Evolutionary conservation across 2,113 vertebrate genomes (phyloP).

Genomic region (Nannospalax galili): DNA sequence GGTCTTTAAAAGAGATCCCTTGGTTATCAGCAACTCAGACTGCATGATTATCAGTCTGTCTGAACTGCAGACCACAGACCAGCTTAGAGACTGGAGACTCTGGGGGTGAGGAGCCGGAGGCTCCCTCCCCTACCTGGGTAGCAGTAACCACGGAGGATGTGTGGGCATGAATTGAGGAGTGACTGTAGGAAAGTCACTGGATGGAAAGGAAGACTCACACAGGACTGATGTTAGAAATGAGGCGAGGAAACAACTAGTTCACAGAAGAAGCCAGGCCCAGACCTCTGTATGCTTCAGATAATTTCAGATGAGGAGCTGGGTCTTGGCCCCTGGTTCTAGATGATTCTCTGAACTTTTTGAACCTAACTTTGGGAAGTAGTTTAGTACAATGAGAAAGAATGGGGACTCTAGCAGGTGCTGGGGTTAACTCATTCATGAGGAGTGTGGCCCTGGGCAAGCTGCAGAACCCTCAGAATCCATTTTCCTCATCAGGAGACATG

Average conservation of each 20-base stretch:
- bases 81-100: not conserved
- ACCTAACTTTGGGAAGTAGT: not conserved
- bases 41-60: slow-evolving; percentile 10
- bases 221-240: not conserved
- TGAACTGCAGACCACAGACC: slow-evolving; percentile 15
- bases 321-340: not conserved
- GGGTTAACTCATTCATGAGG: not conserved
- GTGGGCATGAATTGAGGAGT: not conserved
- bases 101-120: not conserved
- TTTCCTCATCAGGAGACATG: not conserved
- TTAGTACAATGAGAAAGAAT: not conserved
- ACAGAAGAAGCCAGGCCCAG: not conserved
- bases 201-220: not conserved
- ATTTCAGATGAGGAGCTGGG: not conserved
- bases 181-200: not conserved
- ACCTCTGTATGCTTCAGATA: not conserved
- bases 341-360: slow-evolving; percentile 41
- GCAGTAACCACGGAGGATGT: not conserved
- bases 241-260: not conserved
- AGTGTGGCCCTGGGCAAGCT: not conserved
- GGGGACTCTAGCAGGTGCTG: slow-evolving; percentile 39
- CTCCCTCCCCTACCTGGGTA: fast-evolving
- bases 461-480: not conserved
- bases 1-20: not conserved
- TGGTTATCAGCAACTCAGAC: slow-evolving; percentile 44